A percentile compares a stretch with the other conserved stretches of the same genome.
These are phyloP conservation scores for Pandemis heparana DNA, from an alignment of 2,888 invertebrate genomes.

Conservation along the genomic window DNA sequence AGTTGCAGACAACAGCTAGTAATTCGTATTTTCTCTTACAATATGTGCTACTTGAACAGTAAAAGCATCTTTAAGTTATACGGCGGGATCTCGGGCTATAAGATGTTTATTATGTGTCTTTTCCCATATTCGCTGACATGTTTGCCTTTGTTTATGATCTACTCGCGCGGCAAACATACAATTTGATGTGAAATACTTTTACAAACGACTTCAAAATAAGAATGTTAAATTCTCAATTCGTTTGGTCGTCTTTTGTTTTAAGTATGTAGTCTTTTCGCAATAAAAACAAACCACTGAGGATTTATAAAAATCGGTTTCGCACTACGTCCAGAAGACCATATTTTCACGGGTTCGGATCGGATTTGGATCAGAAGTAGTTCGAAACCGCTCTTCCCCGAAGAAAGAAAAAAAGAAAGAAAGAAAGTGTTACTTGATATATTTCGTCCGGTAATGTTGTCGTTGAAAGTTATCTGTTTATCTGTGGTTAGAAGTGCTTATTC, in stretches of 20 bases:
- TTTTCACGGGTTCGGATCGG: too few relatives aligned
- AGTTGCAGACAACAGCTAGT: too few relatives aligned
- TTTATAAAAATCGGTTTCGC: too few relatives aligned
- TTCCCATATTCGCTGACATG: conserved; percentile 2
- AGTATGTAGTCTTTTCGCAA: background rate
- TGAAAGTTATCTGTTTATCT: background rate
- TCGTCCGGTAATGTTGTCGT: background rate
- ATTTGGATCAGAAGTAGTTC: too few relatives aligned
- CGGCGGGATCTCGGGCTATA: conserved; percentile 1
- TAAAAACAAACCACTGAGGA: background rate
- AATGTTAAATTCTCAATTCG: background rate
- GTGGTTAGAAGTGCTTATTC: background rate
- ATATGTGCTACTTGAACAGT: background rate
- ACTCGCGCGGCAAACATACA: conserved; percentile 1
- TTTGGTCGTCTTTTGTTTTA: background rate
- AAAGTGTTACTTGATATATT: background rate
- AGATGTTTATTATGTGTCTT: conserved; percentile 14
- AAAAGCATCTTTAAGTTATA: background rate
- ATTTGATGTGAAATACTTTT: background rate
- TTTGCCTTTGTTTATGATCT: conserved; percentile 9
- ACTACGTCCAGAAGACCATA: too few relatives aligned
- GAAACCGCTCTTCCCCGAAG: too few relatives aligned
- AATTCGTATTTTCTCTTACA: background rate
- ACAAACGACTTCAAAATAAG: background rate
- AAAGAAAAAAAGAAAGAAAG: too few relatives aligned